phyloP scores from a whole-genome alignment of 1,140 invertebrate species.

The Elymnias hypermnestra region DNA sequence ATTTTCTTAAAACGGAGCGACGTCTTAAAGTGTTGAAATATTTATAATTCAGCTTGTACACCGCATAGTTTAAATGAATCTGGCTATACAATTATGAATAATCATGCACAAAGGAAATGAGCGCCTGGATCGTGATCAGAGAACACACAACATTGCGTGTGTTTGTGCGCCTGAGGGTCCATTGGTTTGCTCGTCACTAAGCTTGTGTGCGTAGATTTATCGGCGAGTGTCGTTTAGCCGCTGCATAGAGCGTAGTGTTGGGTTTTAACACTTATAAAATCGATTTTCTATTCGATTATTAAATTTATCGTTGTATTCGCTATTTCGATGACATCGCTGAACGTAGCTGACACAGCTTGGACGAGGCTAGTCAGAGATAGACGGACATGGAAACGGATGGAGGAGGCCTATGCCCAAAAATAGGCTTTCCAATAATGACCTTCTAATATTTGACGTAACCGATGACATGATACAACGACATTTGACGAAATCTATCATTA shows the following conservation, averaged over 20 bases:
- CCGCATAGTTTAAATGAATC: conserved; percentile 17
- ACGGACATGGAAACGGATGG: no score
- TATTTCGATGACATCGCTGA: no score
- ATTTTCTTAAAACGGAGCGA: no score
- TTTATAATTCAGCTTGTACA: conserved; percentile 4
- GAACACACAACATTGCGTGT: conserved; percentile 11
- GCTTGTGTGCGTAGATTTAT: conserved; percentile 55
- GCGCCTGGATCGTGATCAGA: conserved; percentile 23
- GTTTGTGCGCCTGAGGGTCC: conserved; percentile 14
- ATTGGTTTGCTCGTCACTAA: conserved; percentile 13
- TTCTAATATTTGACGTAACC: no score
- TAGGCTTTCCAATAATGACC: no score
- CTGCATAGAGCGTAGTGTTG: conserved; percentile 20
- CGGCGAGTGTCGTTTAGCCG: conserved; percentile 37
- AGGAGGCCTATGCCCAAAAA: no score
- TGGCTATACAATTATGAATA: conserved; percentile 30
- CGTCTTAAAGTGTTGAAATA: background rate
- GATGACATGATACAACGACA: no score
- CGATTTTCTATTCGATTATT: background rate
- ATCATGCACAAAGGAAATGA: conserved; percentile 31
- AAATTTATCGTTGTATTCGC: background rate
- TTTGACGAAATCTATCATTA: no score
- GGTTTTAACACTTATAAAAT: background rate
- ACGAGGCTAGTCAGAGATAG: no score
- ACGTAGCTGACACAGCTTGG: no score